Conservation (phyloP, 2,888 invertebrate species). For the Cancer borealis region DNA sequence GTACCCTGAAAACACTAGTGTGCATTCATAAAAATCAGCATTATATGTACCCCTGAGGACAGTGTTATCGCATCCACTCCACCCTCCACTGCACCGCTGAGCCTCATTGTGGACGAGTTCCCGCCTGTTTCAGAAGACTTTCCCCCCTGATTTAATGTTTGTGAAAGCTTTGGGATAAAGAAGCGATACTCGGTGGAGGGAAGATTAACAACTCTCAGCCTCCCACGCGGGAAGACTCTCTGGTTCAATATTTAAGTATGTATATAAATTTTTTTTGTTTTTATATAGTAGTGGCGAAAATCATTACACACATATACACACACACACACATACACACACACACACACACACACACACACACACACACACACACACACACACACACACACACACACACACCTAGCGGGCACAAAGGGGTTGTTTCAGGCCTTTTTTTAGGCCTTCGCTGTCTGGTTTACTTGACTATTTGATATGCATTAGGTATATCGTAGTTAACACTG, state of each 20-base stretch:
- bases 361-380: background rate
- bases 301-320: background rate
- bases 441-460: too few relatives aligned
- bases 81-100: background rate
- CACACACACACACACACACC: too few relatives aligned
- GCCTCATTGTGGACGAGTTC: slow-evolving; percentile 2
- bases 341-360: slow-evolving; percentile 7
- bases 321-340: background rate
- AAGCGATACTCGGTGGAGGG: background rate
- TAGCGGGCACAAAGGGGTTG: too few relatives aligned
- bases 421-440: too few relatives aligned
- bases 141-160: slow-evolving; percentile 12
- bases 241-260: too few relatives aligned
- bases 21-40: background rate
- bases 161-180: background rate
- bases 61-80: slow-evolving; percentile 1
- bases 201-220: background rate
- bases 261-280: background rate
- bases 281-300: background rate
- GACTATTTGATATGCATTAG: too few relatives aligned
- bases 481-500: too few relatives aligned
- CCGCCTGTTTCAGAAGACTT: background rate
- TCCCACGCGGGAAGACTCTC: background rate
- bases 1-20: background rate
- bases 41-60: background rate